Evolutionary conservation across 2,797 vertebrate species (phyloP).

Genomic region (Cossypha dichroa): DNA sequence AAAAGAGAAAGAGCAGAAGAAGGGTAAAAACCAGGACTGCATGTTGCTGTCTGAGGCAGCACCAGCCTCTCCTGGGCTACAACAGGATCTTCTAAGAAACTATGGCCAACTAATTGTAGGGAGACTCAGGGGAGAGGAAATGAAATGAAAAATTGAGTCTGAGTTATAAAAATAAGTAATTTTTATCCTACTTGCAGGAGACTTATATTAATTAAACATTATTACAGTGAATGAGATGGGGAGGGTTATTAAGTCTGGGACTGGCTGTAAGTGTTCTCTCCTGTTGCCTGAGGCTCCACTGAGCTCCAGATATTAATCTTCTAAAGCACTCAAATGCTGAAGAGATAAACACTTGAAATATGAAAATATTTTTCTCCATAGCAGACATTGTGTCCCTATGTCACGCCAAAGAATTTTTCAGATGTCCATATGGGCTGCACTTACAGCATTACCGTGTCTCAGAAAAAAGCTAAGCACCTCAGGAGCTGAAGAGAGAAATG

Average conservation of each 20-base stretch:
- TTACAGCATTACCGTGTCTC: background rate
- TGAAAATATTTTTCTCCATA: conserved; percentile 77
- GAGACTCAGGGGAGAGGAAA: conserved; percentile 78
- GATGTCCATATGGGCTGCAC: conserved; percentile 17
- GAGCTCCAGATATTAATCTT: conserved; percentile 78
- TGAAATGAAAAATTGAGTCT: conserved; percentile 81
- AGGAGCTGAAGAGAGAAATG: background rate
- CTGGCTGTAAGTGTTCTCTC: conserved; percentile 73
- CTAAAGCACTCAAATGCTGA: conserved; percentile 76
- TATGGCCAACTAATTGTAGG: conserved; percentile 75
- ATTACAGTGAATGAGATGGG: conserved; percentile 75
- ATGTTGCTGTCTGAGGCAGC: background rate
- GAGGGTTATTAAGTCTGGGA: conserved; percentile 73
- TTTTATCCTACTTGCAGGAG: conserved; percentile 79
- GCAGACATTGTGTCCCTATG: conserved; percentile 58
- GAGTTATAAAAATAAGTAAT: conserved; percentile 83
- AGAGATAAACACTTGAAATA: conserved; percentile 82
- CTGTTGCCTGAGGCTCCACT: conserved; percentile 67
- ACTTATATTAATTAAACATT: conserved; percentile 88
- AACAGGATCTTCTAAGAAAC: conserved; percentile 54
- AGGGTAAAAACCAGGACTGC: background rate
- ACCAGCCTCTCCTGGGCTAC: background rate
- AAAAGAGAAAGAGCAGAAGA: background rate
- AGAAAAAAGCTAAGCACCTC: conserved; percentile 5
- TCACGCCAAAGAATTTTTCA: conserved; percentile 37